Evolutionary conservation across 2,888 invertebrate species (phyloP).

Genomic region (Agrochola macilenta): DNA sequence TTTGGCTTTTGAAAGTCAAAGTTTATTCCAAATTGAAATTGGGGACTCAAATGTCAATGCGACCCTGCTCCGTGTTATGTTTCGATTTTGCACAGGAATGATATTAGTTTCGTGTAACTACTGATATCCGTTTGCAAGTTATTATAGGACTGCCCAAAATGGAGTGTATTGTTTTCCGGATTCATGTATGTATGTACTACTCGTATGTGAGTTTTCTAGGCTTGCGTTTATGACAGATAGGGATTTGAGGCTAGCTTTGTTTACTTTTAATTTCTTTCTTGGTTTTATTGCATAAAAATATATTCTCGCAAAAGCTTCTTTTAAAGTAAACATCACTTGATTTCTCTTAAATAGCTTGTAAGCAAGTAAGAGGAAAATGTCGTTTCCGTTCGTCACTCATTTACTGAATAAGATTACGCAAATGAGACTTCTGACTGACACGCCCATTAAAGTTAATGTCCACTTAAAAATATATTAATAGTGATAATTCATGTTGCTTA

Average conservation of each 20-base stretch:
- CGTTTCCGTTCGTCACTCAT: conserved; percentile 43
- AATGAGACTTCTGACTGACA: conserved; percentile 56
- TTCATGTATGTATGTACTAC: no score
- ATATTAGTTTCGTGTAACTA: not conserved
- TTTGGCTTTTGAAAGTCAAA: not conserved
- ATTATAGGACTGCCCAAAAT: not conserved
- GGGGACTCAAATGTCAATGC: not conserved
- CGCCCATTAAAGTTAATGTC: conserved; percentile 49
- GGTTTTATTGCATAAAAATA: not conserved
- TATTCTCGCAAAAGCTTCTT: not conserved
- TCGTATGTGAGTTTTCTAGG: no score
- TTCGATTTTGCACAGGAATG: not conserved
- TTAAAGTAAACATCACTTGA: conserved; percentile 4
- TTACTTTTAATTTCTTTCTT: not conserved
- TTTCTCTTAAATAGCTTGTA: conserved; percentile 29
- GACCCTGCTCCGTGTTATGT: not conserved
- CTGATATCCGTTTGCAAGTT: not conserved
- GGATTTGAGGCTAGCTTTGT: not conserved
- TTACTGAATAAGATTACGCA: conserved; percentile 53
- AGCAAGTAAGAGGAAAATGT: conserved; percentile 38
- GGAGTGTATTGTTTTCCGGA: no score
- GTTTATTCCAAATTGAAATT: conserved; percentile 1
- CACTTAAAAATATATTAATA: conserved; percentile 39
- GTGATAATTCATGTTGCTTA: conserved; percentile 5
- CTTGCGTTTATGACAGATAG: not conserved